Evolutionary conservation across 2,797 vertebrate species (phyloP).

Genomic region (Sebastes kiyomatsui): DNA sequence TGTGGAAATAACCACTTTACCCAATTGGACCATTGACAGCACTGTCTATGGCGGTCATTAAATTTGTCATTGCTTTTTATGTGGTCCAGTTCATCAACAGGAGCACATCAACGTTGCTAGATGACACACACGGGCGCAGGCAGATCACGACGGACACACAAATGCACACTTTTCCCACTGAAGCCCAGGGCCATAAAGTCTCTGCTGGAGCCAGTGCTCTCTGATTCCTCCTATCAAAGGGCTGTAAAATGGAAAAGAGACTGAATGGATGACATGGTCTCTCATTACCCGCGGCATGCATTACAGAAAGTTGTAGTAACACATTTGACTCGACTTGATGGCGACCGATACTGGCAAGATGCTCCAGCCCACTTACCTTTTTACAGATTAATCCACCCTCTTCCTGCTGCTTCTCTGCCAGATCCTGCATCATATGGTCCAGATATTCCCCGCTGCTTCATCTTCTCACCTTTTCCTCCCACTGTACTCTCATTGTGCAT

Average conservation of each 20-base stretch:
- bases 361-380: conserved; percentile 37
- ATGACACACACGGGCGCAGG: background rate
- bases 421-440: conserved; percentile 13
- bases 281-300: conserved; percentile 58
- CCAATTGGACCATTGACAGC: conserved; percentile 56
- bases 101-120: conserved; percentile 35
- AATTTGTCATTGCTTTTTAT: conserved; percentile 68
- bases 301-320: conserved; percentile 53
- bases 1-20: conserved; percentile 62
- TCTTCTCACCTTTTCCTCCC: background rate
- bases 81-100: conserved; percentile 58
- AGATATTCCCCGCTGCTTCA: conserved; percentile 7
- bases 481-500: background rate
- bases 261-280: conserved; percentile 67
- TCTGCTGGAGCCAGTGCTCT: conserved; percentile 54
- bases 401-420: conserved; percentile 13
- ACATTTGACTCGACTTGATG: conserved; percentile 31
- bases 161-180: background rate
- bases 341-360: conserved; percentile 25
- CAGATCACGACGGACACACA: background rate
- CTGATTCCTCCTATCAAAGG: conserved; percentile 69
- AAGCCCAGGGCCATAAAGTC: conserved; percentile 57
- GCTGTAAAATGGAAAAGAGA: conserved; percentile 77
- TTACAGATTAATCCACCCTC: conserved; percentile 34
- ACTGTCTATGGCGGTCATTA: conserved; percentile 52